Conservation (phyloP, 2,888 invertebrate genomes). For the Drosophila vallismaia region DNA sequence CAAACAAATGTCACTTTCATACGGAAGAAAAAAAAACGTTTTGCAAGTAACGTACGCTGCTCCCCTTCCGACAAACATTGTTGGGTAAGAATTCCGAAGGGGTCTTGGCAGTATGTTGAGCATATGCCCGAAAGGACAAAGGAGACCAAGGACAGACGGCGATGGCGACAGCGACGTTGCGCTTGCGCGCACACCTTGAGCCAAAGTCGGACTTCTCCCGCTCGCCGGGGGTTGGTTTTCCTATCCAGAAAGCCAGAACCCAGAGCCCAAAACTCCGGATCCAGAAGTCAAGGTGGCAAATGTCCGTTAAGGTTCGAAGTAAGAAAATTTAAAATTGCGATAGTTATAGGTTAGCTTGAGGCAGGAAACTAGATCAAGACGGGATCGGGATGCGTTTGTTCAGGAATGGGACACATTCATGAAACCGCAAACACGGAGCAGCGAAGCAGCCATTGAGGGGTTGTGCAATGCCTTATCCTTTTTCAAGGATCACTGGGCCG, state of each 20-base stretch:
- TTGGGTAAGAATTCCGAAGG: conserved; percentile 55
- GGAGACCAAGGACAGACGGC: conserved; percentile 43
- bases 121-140: conserved; percentile 63
- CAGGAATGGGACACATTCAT: conserved; percentile 36
- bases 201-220: conserved; percentile 19
- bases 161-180: conserved; percentile 53
- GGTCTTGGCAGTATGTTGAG: conserved; percentile 60
- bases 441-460: conserved; percentile 46
- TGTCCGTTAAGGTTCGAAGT: conserved; percentile 58
- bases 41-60: conserved; percentile 25
- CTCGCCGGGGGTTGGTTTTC: conserved; percentile 60
- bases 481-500: conserved; percentile 54
- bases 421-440: conserved; percentile 61
- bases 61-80: conserved; percentile 38
- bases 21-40: conserved; percentile 11
- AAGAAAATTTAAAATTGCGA: conserved; percentile 56
- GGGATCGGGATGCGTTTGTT: conserved; percentile 28
- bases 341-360: conserved; percentile 50
- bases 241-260: conserved; percentile 28
- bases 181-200: conserved; percentile 76
- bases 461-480: conserved; percentile 57
- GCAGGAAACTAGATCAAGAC: conserved; percentile 70
- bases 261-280: conserved; percentile 2
- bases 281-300: conserved; percentile 64
- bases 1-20: conserved; percentile 65